These are phyloP conservation scores for Apaloderma vittatum DNA, from an alignment of 2,113 vertebrate species.

Conservation along the genomic window DNA sequence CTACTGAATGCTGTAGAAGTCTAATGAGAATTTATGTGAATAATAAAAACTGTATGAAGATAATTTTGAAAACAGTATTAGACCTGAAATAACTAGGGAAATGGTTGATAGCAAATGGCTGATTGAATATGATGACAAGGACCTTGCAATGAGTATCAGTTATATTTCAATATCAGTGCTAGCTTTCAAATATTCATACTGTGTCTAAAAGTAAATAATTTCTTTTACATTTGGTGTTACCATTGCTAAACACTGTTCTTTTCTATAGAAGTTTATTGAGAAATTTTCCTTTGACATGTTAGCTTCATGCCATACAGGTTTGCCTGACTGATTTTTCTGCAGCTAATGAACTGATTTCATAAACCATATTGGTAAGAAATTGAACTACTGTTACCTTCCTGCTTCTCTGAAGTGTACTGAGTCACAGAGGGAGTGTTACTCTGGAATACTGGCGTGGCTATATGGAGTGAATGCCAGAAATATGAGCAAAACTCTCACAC, in stretches of 20 bases:
- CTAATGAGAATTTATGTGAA: not conserved
- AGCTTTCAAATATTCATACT: not conserved
- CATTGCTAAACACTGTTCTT: not conserved
- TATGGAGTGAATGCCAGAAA: not conserved
- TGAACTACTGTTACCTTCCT: not conserved
- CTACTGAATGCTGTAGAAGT: not conserved
- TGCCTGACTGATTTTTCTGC: not conserved
- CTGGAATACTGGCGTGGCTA: not conserved
- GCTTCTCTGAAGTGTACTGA: not conserved
- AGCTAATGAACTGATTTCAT: not conserved
- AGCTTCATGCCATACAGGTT: not conserved
- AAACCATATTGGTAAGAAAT: not conserved
- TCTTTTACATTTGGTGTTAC: not conserved
- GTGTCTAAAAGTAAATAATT: not conserved
- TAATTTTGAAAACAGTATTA: not conserved
- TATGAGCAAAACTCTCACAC: not conserved
- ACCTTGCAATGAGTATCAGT: not conserved
- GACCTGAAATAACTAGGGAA: not conserved
- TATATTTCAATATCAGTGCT: not conserved
- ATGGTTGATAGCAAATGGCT: not conserved
- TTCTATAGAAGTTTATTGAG: not conserved
- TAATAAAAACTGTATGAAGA: not conserved
- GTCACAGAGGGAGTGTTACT: not conserved
- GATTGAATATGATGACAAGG: not conserved
- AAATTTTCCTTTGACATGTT: not conserved